These are phyloP conservation scores for Helicolenus hilgendorfi DNA, from an alignment of 2,797 vertebrate species.

Conservation along the genomic window DNA sequence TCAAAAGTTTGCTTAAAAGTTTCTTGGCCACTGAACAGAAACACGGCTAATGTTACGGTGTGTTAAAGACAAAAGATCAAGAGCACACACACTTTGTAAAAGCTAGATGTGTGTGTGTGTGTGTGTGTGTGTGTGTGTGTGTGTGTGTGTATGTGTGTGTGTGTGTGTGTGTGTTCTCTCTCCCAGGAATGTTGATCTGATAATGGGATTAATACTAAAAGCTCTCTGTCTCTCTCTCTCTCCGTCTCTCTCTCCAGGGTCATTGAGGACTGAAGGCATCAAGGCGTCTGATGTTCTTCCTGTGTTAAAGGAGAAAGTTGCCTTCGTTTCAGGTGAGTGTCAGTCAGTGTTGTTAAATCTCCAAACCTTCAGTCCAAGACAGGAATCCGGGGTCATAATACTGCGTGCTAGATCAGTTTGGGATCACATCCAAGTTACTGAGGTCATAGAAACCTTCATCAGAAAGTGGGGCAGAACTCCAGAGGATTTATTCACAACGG, in stretches of 20 bases:
- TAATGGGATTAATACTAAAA: constrained; percentile 84
- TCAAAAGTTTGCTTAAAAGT: too few species aligned
- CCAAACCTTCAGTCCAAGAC: neutral
- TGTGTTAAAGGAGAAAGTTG: constrained; percentile 98
- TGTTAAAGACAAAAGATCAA: neutral
- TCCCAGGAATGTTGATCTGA: constrained; percentile 83
- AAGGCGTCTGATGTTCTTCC: constrained; percentile 97
- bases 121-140: constrained; percentile 10
- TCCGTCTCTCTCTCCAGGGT: constrained; percentile 89
- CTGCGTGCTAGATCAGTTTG: neutral
- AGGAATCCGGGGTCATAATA: neutral
- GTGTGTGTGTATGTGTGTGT: neutral
- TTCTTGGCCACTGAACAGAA: too few species aligned
- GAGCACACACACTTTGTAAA: neutral
- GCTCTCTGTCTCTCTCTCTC: constrained; percentile 27
- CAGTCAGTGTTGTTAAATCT: neutral
- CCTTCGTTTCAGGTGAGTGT: constrained; percentile 97
- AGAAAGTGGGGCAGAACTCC: neutral
- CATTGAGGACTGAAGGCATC: constrained; percentile 95
- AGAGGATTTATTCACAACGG: too few species aligned
- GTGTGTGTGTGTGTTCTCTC: constrained; percentile 7
- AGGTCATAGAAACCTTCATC: neutral
- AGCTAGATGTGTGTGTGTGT: neutral
- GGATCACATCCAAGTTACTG: neutral
- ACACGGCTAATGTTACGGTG: neutral